phyloP scores from a whole-genome alignment of 1,140 invertebrate genomes.

The Drosophila novamexicana region DNA sequence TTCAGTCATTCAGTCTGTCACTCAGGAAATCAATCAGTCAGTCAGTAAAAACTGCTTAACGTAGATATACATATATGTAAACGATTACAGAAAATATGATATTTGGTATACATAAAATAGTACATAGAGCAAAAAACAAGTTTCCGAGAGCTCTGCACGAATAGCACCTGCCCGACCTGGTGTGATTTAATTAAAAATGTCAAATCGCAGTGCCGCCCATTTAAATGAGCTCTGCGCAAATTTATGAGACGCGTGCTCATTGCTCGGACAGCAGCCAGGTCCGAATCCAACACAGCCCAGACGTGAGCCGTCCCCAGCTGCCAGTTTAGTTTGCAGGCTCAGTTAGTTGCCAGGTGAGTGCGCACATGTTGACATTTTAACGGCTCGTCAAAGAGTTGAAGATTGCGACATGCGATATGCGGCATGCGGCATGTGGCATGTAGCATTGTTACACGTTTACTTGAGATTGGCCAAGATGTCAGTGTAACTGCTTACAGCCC shows the following conservation, averaged over 20 bases:
- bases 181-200: conserved; percentile 46
- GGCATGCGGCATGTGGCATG: conserved; percentile 26
- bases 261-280: conserved; percentile 27
- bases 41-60: too few relatives aligned
- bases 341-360: conserved; percentile 20
- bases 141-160: background rate
- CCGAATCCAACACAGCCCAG: background rate
- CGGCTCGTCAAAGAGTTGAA: conserved; percentile 28
- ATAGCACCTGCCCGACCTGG: background rate
- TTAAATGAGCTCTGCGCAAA: conserved; percentile 37
- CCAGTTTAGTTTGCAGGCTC: conserved; percentile 1
- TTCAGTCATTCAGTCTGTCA: too few relatives aligned
- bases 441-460: conserved; percentile 42
- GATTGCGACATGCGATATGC: conserved; percentile 3
- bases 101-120: too few relatives aligned
- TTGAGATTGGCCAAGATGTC: background rate
- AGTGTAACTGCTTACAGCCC: background rate
- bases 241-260: conserved; percentile 48
- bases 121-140: background rate
- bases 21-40: too few relatives aligned
- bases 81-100: too few relatives aligned
- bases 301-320: background rate
- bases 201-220: conserved; percentile 35
- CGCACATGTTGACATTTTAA: conserved; percentile 51
- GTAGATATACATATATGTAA: too few relatives aligned